Conservation (phyloP, 1,140 invertebrate genomes). For the Leptonema lineaticorne region DNA sequence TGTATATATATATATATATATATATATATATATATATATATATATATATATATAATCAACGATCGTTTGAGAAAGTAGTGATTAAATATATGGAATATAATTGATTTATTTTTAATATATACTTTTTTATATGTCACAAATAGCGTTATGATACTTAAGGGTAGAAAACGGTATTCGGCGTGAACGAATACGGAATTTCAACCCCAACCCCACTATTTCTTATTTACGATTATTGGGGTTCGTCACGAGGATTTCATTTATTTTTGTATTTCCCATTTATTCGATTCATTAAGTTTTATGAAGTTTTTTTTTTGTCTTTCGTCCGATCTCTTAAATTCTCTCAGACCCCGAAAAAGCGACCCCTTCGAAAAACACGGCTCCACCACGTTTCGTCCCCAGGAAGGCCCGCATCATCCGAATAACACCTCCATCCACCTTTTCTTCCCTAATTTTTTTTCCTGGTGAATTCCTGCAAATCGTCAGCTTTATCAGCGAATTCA, state of each 20-base stretch:
- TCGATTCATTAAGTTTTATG: conserved; percentile 35
- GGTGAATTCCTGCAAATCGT: conserved; percentile 18
- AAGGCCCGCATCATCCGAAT: conserved; percentile 3
- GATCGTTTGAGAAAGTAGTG: too few relatives aligned
- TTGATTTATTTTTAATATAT: too few relatives aligned
- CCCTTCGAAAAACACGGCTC: not conserved
- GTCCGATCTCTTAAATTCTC: conserved; percentile 14
- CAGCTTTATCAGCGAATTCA: conserved; percentile 14
- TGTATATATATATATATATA: too few relatives aligned
- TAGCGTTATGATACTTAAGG: not conserved
- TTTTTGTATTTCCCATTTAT: conserved; percentile 35
- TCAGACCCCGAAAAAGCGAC: not conserved
- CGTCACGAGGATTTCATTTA: conserved; percentile 35
- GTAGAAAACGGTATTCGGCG: not conserved
- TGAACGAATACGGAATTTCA: conserved; percentile 4
- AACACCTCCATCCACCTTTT: conserved; percentile 9
- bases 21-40: too few relatives aligned
- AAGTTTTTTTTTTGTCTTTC: conserved; percentile 30
- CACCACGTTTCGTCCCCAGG: not conserved
- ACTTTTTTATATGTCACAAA: too few relatives aligned
- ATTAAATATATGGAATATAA: too few relatives aligned
- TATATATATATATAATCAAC: too few relatives aligned
- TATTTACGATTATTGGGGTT: conserved; percentile 34
- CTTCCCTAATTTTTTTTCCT: conserved; percentile 22
- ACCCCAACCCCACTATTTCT: conserved; percentile 22